These are phyloP conservation scores for Cephonodes hylas DNA, from an alignment of 2,888 invertebrate genomes.

Conservation along the genomic window DNA sequence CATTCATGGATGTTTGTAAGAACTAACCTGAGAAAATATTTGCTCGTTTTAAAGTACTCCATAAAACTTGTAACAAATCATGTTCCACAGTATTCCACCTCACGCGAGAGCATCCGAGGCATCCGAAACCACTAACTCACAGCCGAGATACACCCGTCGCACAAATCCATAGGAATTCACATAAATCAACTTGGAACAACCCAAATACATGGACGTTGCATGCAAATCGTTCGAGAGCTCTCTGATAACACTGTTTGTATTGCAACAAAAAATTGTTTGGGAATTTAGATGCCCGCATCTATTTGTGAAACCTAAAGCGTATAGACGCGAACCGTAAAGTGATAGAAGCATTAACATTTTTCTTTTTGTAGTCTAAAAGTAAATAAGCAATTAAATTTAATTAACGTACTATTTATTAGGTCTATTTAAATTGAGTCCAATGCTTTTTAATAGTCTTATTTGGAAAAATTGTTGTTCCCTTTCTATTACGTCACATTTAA, in stretches of 20 bases:
- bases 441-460: too few relatives aligned
- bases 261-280: slow-evolving; percentile 33
- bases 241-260: slow-evolving; percentile 42
- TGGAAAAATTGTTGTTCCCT: too few relatives aligned
- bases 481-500: too few relatives aligned
- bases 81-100: background rate
- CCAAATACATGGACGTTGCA: slow-evolving; percentile 27
- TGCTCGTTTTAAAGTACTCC: background rate
- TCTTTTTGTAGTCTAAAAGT: too few relatives aligned
- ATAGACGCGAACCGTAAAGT: too few relatives aligned
- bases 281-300: slow-evolving; percentile 10
- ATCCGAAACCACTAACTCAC: background rate
- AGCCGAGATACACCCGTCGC: background rate
- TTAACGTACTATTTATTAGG: too few relatives aligned
- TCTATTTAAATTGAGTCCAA: too few relatives aligned
- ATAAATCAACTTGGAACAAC: slow-evolving; percentile 22
- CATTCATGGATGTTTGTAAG: too few relatives aligned
- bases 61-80: background rate
- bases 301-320: too few relatives aligned
- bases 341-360: too few relatives aligned
- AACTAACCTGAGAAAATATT: background rate
- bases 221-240: slow-evolving; percentile 31
- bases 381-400: too few relatives aligned
- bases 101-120: background rate
- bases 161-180: slow-evolving; percentile 14